phyloP scores from a whole-genome alignment of 2,797 vertebrate species.

The Rhyacichthys aspro region DNA sequence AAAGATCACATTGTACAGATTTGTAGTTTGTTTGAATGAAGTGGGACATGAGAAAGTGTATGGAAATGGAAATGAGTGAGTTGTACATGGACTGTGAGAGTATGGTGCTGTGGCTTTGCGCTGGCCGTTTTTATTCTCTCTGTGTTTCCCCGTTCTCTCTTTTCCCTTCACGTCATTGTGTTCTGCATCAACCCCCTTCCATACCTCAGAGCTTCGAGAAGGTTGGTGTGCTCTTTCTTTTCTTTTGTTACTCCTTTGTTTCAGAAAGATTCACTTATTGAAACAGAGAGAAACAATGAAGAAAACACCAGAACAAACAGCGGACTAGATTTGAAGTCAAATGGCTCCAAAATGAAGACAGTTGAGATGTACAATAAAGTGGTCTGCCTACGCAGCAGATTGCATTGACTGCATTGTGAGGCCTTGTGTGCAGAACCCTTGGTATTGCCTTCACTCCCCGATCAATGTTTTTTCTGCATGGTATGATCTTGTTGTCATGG shows the following conservation, averaged over 20 bases:
- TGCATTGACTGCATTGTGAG: conserved; percentile 93
- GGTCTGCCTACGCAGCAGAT: conserved; percentile 72
- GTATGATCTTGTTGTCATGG: conserved; percentile 91
- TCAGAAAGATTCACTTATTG: conserved; percentile 80
- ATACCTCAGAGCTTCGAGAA: conserved; percentile 99
- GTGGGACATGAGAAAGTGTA: conserved; percentile 47
- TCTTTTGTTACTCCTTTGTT: conserved; percentile 98
- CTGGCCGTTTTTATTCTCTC: conserved; percentile 99
- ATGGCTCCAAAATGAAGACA: conserved; percentile 54
- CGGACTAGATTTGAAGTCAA: conserved; percentile 58
- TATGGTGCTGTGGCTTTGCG: conserved; percentile 83
- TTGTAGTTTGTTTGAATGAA: conserved; percentile 42
- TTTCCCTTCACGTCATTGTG: conserved; percentile 99
- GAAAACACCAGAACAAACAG: conserved; percentile 41
- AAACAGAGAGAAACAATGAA: conserved; percentile 72
- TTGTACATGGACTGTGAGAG: conserved; percentile 23
- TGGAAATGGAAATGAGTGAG: conserved; percentile 22
- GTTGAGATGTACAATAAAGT: conserved; percentile 61
- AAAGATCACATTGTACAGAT: conserved; percentile 54
- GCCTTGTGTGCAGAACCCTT: conserved; percentile 93
- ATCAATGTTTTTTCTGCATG: conserved; percentile 90
- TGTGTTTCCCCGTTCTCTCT: conserved; percentile 99
- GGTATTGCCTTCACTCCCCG: conserved; percentile 87
- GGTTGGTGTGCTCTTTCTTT: conserved; percentile 99
- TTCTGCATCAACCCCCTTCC: conserved; percentile 99